Percentiles rank a stretch among this genome's conserved stretches.
Evolutionary conservation across 2,888 invertebrate species (phyloP).

Genomic region (Petrolisthes manimaculis): DNA sequence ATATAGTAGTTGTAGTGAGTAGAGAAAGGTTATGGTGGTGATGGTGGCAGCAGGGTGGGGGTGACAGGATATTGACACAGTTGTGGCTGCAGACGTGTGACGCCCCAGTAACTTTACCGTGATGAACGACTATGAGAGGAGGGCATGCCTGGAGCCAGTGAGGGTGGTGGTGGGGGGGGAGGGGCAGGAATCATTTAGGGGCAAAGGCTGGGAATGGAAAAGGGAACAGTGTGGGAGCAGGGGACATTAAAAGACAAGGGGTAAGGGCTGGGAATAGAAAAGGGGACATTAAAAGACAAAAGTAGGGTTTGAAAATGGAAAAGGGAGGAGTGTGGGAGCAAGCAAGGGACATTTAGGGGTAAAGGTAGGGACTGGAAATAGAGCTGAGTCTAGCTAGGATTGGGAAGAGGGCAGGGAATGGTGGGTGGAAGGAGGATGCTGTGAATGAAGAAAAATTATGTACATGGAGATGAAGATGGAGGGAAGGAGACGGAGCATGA

Average conservation of each 20-base stretch:
- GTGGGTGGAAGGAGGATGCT: background rate
- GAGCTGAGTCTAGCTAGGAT: background rate
- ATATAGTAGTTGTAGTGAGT: background rate
- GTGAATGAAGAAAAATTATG: background rate
- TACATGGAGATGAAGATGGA: background rate
- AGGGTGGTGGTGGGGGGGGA: background rate
- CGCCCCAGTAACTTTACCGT: constrained; percentile 37
- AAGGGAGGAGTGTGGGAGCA: background rate
- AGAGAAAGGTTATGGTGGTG: background rate
- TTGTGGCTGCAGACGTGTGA: constrained; percentile 40
- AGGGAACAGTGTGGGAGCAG: constrained; percentile 8
- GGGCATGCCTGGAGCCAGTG: background rate
- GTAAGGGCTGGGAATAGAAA: background rate
- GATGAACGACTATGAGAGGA: constrained; percentile 27
- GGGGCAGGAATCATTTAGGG: background rate
- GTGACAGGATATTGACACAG: constrained; percentile 39
- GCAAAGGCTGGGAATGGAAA: constrained; percentile 4
- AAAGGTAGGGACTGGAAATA: background rate
- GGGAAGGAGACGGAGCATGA: background rate
- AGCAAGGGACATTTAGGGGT: constrained; percentile 2
- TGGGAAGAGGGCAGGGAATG: background rate
- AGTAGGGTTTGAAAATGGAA: background rate
- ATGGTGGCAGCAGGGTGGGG: constrained; percentile 3
- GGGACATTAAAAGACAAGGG: background rate
- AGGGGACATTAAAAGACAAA: background rate